Evolutionary conservation across 2,888 invertebrate genomes (phyloP).

Genomic region (Ornithoptera alexandrae): DNA sequence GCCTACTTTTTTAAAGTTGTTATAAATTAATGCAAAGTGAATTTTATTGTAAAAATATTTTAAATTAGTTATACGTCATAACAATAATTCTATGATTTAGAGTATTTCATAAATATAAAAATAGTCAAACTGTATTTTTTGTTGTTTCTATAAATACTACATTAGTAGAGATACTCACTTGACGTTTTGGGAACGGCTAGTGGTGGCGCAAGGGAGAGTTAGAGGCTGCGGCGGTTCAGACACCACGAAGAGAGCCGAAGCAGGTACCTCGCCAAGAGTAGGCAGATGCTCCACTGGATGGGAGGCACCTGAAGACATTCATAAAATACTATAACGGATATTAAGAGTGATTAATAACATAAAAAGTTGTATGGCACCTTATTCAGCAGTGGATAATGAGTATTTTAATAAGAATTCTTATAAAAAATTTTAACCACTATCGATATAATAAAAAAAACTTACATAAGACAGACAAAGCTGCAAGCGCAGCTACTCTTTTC

Average conservation of each 20-base stretch:
- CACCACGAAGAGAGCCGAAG: slow-evolving; percentile 51
- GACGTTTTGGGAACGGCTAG: slow-evolving; percentile 41
- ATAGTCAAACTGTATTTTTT: neutral
- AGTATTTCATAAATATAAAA: neutral
- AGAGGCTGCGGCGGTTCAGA: slow-evolving; percentile 38
- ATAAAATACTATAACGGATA: neutral
- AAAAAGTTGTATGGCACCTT: neutral
- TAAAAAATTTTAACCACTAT: too few relatives aligned
- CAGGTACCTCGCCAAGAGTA: slow-evolving; percentile 46
- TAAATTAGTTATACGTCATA: too few relatives aligned
- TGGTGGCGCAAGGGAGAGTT: slow-evolving; percentile 48
- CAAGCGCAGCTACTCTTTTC: slow-evolving; percentile 15
- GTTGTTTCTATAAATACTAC: neutral
- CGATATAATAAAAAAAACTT: slow-evolving; percentile 11
- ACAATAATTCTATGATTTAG: too few relatives aligned
- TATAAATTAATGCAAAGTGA: too few relatives aligned
- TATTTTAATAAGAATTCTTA: neutral
- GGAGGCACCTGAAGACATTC: slow-evolving; percentile 35
- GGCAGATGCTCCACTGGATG: slow-evolving; percentile 46
- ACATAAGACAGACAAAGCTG: slow-evolving; percentile 20
- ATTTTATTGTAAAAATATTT: too few relatives aligned
- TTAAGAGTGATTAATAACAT: neutral
- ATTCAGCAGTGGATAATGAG: neutral
- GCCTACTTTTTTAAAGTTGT: too few relatives aligned
- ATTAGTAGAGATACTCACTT: slow-evolving; percentile 46